Conservation (phyloP, 2,888 invertebrate genomes). For the Chromoteleia sp. region DNA sequence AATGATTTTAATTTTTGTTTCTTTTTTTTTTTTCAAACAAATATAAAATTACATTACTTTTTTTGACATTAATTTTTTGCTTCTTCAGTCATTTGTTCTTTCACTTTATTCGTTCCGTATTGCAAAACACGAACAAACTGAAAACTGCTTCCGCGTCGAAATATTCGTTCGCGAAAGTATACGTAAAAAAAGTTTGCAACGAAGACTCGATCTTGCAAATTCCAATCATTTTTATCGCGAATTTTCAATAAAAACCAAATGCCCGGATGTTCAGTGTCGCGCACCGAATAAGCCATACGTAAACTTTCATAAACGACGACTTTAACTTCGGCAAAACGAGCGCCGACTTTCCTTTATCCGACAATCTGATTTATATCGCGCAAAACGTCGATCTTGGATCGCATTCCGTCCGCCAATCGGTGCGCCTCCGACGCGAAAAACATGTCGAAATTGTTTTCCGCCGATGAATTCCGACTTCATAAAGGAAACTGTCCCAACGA, state of each 20-base stretch:
- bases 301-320: constrained; percentile 59
- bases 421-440: constrained; percentile 41
- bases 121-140: too few relatives aligned
- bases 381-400: constrained; percentile 39
- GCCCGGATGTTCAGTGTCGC: constrained; percentile 49
- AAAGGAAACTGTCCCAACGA: constrained; percentile 42
- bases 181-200: background rate
- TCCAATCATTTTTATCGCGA: constrained; percentile 12
- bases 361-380: constrained; percentile 61
- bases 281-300: constrained; percentile 43
- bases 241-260: constrained; percentile 45
- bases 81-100: too few relatives aligned
- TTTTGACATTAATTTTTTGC: too few relatives aligned
- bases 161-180: too few relatives aligned
- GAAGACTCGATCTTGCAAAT: background rate
- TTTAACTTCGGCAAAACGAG: constrained; percentile 47
- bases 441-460: constrained; percentile 51
- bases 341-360: constrained; percentile 46
- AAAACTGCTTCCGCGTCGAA: too few relatives aligned
- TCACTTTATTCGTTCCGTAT: too few relatives aligned
- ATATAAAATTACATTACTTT: too few relatives aligned
- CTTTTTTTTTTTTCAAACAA: too few relatives aligned
- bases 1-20: too few relatives aligned
- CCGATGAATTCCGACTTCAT: constrained; percentile 49
- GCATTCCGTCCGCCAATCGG: constrained; percentile 35